Base-by-base conservation (phyloP, 1,140 invertebrate species). In the Zophobas morio region DNA sequence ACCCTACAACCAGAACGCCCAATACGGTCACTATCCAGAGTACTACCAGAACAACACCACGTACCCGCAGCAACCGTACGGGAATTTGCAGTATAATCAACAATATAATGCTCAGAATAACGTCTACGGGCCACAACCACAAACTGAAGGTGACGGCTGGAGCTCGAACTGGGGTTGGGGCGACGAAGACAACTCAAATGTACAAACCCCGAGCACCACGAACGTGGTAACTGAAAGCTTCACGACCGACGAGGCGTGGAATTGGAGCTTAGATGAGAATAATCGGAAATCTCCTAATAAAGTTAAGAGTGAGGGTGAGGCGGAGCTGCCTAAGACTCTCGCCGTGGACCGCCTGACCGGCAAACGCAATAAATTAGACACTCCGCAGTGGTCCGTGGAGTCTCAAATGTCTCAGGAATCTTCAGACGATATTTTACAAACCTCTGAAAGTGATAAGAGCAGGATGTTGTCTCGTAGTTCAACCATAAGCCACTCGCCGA, bases 371-470 rank as follows among this genome's bases (percentile, higher is more conserved):
- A 85, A 85, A 80, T 34, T 79, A 1, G 84, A 86, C 4, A 82
- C 88, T 77, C 89, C 89, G 1, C 89, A 90, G 72, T 91, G 90
- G 90, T 91, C 90, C 5, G 89, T 89, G 47, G 90, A 91, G 79
- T 90, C 89, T 32, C 90, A 91, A 83, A 88, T 89, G 81, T 90
- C 89, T 2, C 88, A 90, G 80, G 89, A 90, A 81, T 90, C 89
- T 2, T 90, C 89, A 77, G 90, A 91, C 81, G 89, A 85, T 73
- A 70, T 86, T 20, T 54, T 89, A 56, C 88, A 89, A 20, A 90
- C 89, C 4, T 86, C 85, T 4, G 89, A 91, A 81, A 89, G 89
- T 73, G 89, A 89, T 56, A 88, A 88, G 82, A 89, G 88, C 86
- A 88, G 89, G 82, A 88, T 88, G 80, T 87, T 89, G 63, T 89